Base-by-base conservation (phyloP, 2,113 vertebrate species). In the Galbula dea region DNA sequence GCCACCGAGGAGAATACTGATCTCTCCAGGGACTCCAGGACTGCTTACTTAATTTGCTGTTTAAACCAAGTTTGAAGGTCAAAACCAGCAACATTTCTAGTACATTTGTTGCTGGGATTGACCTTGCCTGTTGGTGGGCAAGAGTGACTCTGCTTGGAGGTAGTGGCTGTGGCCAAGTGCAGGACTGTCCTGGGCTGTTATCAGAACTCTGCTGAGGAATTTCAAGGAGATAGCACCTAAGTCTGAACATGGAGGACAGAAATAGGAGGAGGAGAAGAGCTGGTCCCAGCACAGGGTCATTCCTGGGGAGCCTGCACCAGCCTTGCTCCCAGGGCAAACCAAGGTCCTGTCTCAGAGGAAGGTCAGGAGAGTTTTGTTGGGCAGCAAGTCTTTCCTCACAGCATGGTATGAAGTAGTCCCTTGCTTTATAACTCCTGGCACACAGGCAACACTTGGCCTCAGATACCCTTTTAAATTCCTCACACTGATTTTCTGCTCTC, bases 401-500 rank as follows among this genome's bases (percentile, higher is more conserved):
- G 66, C 30, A 3, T 51, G 15, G 15, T 19, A 11, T 11, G 21
- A 74, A 66, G 51, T 4, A 58, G 59, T 18, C 46, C 29, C 48
- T 59, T 39, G 32, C 68, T 93, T 86, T 86, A 63, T 8, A 63
- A 27, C 59, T 91, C 36, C 62, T 81, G 76, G 61, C 90, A 88
- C 61, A 51, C 30, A 55, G 41, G 37, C 55, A 91, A 37, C 39
- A 63, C 83, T 73, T 83, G 76, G 83, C 86, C 90, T 96, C 73
- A n/a, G 29, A 52, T 34, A n/a, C n/a, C 66, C 69, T 95, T 90
- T 78, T 48, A 77, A 86, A 86, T 92, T 81, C 85, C 68, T 88
- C 78, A 76, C 63, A 24, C 55, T 82, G 10, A 69, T 94, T 96
- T 89, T 72, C 82, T 91, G 51, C 59, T 91, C 24, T 81, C 61